Evolutionary conservation across 1,140 invertebrate species (phyloP).

Genomic region (Dendroctonus ponderosae): DNA sequence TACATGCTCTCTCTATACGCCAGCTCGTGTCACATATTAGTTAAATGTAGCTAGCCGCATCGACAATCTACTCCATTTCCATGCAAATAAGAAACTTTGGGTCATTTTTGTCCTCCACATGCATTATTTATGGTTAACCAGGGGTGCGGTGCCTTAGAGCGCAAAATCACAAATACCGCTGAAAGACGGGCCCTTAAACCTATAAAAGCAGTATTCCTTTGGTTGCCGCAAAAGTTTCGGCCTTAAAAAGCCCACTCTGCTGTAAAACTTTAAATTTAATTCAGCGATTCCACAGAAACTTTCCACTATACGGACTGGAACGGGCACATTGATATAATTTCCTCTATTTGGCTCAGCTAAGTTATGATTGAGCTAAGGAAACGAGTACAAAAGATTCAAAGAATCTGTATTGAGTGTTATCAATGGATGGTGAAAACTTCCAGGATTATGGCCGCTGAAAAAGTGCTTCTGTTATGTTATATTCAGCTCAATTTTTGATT

Average conservation of each 20-base stretch:
- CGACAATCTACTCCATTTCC: no score
- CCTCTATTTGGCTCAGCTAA: slow-evolving; percentile 25
- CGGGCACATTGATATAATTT: slow-evolving; percentile 29
- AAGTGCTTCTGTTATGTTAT: no score
- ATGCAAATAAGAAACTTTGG: no score
- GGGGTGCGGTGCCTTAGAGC: no score
- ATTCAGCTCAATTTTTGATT: no score
- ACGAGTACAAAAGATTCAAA: slow-evolving; percentile 17
- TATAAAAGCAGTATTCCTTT: no score
- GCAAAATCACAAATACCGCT: background rate
- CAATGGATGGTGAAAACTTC: slow-evolving; percentile 12
- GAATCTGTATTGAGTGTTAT: slow-evolving; percentile 19
- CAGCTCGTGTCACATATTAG: background rate
- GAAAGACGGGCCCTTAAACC: background rate
- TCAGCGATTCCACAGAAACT: slow-evolving; percentile 19
- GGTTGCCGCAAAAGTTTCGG: slow-evolving; percentile 4
- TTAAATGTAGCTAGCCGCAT: background rate
- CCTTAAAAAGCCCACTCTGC: slow-evolving; percentile 20
- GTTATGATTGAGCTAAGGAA: slow-evolving; percentile 20
- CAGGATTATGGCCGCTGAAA: background rate
- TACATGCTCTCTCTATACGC: background rate
- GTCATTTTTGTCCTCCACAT: no score
- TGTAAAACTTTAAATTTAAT: slow-evolving; percentile 31
- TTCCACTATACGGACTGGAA: slow-evolving; percentile 25
- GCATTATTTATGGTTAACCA: no score